Evolutionary conservation across 53 echinoderm and acorn worm genomes (phyloP).

Genomic region (Patiria pectinifera): DNA sequence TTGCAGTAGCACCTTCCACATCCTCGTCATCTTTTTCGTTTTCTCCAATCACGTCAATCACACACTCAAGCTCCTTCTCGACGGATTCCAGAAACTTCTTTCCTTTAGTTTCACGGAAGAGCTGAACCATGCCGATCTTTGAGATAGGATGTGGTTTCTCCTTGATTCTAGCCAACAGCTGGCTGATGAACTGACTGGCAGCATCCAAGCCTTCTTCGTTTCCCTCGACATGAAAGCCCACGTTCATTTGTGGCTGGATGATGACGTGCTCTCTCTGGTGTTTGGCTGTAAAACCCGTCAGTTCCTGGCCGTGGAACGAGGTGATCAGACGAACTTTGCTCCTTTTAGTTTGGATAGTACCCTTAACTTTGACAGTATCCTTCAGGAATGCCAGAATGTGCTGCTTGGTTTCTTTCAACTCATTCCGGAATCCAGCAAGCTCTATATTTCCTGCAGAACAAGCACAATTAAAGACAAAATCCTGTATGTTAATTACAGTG

Average conservation of each 20-base stretch:
- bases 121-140: conserved; percentile 45
- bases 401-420: conserved; percentile 10
- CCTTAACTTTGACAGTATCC: conserved; percentile 6
- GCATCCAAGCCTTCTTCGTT: conserved; percentile 28
- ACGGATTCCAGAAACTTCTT: conserved; percentile 32
- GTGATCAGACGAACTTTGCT: conserved; percentile 16
- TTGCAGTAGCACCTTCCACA: neutral
- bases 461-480: neutral
- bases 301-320: neutral
- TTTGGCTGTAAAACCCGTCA: neutral
- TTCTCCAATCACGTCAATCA: neutral
- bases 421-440: conserved; percentile 23
- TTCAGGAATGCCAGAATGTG: conserved; percentile 1
- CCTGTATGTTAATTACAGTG: too few relatives aligned
- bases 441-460: conserved; percentile 25
- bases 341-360: neutral
- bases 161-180: neutral
- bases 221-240: conserved; percentile 4
- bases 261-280: neutral
- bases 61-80: conserved; percentile 34
- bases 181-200: neutral
- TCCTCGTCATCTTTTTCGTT: neutral
- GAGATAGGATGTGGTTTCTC: conserved; percentile 13
- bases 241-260: neutral
- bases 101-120: conserved; percentile 51